Evolutionary conservation across 2,113 vertebrate genomes (phyloP).

Genomic region (Antennarius striatus): DNA sequence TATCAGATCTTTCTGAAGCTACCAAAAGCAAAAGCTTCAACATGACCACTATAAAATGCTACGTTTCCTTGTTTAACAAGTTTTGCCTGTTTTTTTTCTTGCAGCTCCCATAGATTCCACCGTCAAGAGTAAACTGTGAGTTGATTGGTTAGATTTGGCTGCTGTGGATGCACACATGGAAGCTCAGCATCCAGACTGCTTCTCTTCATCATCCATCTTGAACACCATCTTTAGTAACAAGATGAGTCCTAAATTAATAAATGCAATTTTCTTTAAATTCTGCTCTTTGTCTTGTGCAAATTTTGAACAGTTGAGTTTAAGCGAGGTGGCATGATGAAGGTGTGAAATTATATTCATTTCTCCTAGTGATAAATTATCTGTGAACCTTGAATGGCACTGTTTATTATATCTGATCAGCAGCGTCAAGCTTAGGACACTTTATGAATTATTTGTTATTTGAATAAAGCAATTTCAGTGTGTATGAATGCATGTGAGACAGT

Average conservation of each 20-base stretch:
- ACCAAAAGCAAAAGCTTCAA: constrained; percentile 47
- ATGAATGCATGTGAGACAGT: constrained; percentile 27
- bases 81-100: constrained; percentile 2
- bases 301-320: constrained; percentile 8
- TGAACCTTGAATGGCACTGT: no score
- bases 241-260: constrained; percentile 37
- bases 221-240: constrained; percentile 38
- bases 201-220: constrained; percentile 19
- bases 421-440: not conserved
- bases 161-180: constrained; percentile 49
- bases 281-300: constrained; percentile 16
- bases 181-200: constrained; percentile 30
- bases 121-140: constrained; percentile 72
- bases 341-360: constrained; percentile 18
- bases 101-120: constrained; percentile 46
- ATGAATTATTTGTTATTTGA: constrained; percentile 18
- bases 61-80: constrained; percentile 31
- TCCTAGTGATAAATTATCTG: constrained; percentile 9
- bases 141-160: constrained; percentile 45
- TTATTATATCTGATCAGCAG: constrained; percentile 23
- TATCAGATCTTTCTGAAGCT: constrained; percentile 54
- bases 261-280: constrained; percentile 41
- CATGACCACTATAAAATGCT: constrained; percentile 34
- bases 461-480: constrained; percentile 19
- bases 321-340: no score